Evolutionary conservation across 2,888 invertebrate genomes (phyloP).

Genomic region (Dryobotodes eremita): DNA sequence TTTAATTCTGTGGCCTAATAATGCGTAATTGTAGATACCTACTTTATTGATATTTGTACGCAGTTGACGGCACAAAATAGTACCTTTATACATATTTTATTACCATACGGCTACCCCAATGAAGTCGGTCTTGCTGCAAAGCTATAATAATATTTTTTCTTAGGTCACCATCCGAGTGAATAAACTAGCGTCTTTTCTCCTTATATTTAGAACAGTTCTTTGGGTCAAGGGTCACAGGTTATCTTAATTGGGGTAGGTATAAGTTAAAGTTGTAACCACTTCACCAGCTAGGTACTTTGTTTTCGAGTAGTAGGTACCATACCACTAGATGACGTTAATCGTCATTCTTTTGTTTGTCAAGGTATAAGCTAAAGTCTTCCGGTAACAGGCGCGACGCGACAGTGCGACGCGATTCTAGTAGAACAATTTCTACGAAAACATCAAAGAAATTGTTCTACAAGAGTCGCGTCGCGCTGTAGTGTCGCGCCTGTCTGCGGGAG

Average conservation of each 20-base stretch:
- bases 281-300: neutral
- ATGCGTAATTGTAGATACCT: neutral
- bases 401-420: no score
- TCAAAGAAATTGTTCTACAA: no score
- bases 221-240: neutral
- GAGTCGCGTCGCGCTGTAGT: no score
- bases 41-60: neutral
- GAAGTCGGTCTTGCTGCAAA: neutral
- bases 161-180: neutral
- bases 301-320: neutral
- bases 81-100: neutral
- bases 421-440: no score
- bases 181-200: neutral
- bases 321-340: neutral
- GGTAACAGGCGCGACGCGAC: no score
- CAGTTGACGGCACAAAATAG: neutral
- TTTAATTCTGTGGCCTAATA: neutral
- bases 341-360: neutral
- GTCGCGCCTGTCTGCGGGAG: no score
- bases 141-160: neutral
- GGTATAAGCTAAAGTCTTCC: no score
- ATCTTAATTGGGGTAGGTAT: neutral
- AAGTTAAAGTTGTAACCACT: neutral
- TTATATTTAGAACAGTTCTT: neutral
- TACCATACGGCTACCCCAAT: neutral